Evolutionary conservation across 1,140 invertebrate species (phyloP).

Genomic region (Anastrepha obliqua): DNA sequence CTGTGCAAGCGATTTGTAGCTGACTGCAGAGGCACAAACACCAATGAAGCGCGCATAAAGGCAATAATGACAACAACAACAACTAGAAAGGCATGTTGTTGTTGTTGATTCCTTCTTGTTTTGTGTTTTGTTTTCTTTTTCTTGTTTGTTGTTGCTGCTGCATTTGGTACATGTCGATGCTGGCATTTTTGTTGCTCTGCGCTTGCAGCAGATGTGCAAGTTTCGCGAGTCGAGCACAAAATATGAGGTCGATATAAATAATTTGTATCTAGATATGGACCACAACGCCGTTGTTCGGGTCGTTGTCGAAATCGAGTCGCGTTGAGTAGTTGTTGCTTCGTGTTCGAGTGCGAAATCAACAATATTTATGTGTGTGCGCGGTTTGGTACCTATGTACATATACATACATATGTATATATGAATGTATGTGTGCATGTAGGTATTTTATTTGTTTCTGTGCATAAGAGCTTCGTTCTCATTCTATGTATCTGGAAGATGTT

Average conservation of each 20-base stretch:
- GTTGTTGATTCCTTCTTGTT: no score
- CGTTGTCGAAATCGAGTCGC: not conserved
- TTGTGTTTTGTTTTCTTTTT: no score
- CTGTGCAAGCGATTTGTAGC: not conserved
- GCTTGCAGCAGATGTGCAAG: slow-evolving; percentile 69
- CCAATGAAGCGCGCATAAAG: not conserved
- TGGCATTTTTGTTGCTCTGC: slow-evolving; percentile 4
- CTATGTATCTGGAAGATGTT: not conserved
- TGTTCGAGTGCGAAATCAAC: slow-evolving; percentile 31
- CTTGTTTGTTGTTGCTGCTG: not conserved
- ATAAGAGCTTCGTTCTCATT: no score
- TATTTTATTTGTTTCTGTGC: not conserved
- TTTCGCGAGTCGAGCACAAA: slow-evolving; percentile 67
- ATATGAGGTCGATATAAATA: slow-evolving; percentile 74
- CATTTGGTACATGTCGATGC: not conserved
- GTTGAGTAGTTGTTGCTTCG: slow-evolving; percentile 44
- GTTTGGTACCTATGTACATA: not conserved
- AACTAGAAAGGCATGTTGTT: not conserved
- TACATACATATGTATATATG: not conserved
- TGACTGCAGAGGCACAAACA: not conserved
- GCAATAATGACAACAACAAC: not conserved
- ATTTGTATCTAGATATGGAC: slow-evolving; percentile 71
- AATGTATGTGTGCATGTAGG: not conserved
- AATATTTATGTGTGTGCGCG: not conserved
- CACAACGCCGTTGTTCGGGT: slow-evolving; percentile 48